Evolutionary conservation across 1,140 invertebrate species (phyloP).

Genomic region (Apis mellifera): Amel_HAv3.1 CM009934.2:5171001-5171500

Average conservation of each 20-base stretch:
- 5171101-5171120: too few relatives aligned
- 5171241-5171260: background rate
- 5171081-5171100: too few relatives aligned
- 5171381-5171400: background rate
- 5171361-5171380: background rate
- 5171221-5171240: background rate
- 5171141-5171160: too few relatives aligned
- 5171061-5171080: too few relatives aligned
- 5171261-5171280: background rate
- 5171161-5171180: background rate
- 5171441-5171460: background rate
- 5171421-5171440: background rate
- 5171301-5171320: background rate
- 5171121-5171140: too few relatives aligned
- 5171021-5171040: background rate
- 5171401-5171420: background rate
- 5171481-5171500: background rate
- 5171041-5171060: background rate
- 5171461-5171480: background rate
- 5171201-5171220: background rate
- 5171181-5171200: background rate
- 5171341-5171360: background rate
- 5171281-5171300: background rate
- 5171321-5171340: conserved; percentile 5
- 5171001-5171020: background rate